These are phyloP conservation scores for Archaeoteleia sp. DNA, from an alignment of 2,888 invertebrate species.

Conservation along the genomic window DNA sequence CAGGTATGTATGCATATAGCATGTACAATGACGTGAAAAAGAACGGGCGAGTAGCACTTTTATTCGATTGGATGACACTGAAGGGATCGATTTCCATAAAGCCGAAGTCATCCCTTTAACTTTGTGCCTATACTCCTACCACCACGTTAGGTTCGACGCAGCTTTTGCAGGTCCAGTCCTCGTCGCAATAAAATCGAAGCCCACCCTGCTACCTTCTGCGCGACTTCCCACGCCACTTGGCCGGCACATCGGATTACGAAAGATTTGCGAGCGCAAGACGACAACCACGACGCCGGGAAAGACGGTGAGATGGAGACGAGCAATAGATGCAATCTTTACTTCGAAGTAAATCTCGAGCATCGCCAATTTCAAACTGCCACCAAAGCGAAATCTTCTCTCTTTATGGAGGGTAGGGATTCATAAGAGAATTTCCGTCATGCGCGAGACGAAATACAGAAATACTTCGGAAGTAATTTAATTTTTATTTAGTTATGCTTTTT, in stretches of 20 bases:
- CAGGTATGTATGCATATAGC: conserved; percentile 10
- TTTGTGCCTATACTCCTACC: conserved; percentile 7
- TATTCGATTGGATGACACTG: conserved; percentile 33
- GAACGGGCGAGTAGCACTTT: conserved; percentile 18
- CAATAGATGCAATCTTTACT: conserved; percentile 35
- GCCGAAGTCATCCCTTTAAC: conserved; percentile 22
- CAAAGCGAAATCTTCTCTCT: conserved; percentile 16
- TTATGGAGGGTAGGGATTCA: conserved; percentile 23
- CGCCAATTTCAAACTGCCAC: conserved; percentile 32
- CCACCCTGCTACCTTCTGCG: conserved; percentile 44
- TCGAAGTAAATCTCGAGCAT: conserved; percentile 29
- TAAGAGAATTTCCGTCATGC: conserved; percentile 19
- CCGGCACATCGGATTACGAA: conserved; percentile 57
- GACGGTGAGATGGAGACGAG: conserved; percentile 26
- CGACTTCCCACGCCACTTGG: conserved; percentile 50
- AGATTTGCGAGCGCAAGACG: conserved; percentile 57
- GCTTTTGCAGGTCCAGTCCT: conserved; percentile 15
- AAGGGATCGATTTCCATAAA: conserved; percentile 42
- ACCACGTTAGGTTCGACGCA: conserved; percentile 11
- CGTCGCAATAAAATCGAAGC: conserved; percentile 55
- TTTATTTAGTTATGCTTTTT: background rate
- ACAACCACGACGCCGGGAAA: conserved; percentile 24
- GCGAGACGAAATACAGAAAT: conserved; percentile 1
- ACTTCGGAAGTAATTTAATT: conserved; percentile 13
- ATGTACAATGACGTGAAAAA: conserved; percentile 10